Evolutionary conservation across 2,888 invertebrate species (phyloP).

Genomic region (Ornithoptera alexandrae): DNA sequence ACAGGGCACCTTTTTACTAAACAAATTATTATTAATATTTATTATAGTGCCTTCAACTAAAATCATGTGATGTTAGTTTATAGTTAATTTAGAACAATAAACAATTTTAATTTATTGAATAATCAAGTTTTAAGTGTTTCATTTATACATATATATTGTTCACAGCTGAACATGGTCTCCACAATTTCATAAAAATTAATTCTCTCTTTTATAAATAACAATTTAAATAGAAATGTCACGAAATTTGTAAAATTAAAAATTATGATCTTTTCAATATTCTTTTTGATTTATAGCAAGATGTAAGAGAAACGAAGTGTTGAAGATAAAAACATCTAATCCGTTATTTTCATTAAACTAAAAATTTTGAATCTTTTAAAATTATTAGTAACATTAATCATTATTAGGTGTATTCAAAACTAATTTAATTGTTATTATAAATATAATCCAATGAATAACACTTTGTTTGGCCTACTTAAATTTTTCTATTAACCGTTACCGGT

Average conservation of each 20-base stretch:
- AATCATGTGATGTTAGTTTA: constrained; percentile 67
- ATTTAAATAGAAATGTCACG: neutral
- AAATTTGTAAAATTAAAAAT: neutral
- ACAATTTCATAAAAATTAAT: too few relatives aligned
- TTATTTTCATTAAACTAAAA: too few relatives aligned
- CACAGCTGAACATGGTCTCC: neutral
- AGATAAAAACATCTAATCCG: too few relatives aligned
- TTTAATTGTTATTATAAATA: neutral
- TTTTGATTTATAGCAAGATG: too few relatives aligned
- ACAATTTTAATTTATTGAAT: constrained; percentile 37
- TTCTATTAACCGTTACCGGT: constrained; percentile 41
- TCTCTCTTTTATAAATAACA: neutral
- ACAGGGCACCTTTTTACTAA: constrained; percentile 53
- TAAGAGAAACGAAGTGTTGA: neutral
- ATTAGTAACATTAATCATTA: too few relatives aligned
- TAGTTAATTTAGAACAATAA: constrained; percentile 46
- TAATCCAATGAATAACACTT: constrained; percentile 29
- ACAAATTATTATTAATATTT: constrained; percentile 48
- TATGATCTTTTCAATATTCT: neutral
- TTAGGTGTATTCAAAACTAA: too few relatives aligned
- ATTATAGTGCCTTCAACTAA: constrained; percentile 62
- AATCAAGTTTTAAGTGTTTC: neutral
- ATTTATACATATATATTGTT: constrained; percentile 3
- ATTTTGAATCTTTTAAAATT: too few relatives aligned
- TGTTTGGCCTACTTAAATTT: constrained; percentile 63